Percentiles rank a stretch among this genome's conserved stretches.
Conservation (phyloP, 2,888 invertebrate genomes). For the Pristionchus arcanus region DNA sequence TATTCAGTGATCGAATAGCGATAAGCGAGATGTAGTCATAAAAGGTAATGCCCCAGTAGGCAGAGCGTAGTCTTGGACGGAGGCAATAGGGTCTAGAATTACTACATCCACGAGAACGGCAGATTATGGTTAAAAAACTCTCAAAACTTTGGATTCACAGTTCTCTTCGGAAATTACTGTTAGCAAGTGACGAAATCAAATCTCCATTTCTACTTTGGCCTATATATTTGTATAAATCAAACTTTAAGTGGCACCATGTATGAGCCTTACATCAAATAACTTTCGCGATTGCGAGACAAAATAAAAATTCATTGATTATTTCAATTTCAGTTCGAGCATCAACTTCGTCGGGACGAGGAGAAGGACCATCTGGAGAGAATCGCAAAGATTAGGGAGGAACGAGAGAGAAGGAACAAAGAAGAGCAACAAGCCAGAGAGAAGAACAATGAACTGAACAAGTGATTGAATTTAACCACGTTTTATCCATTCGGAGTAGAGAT, state of each 20-base stretch:
- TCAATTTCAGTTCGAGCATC: constrained; percentile 34
- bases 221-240: too few relatives aligned
- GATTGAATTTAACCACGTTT: neutral
- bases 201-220: too few relatives aligned
- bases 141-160: too few relatives aligned
- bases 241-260: too few relatives aligned
- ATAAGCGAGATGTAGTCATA: neutral
- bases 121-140: too few relatives aligned
- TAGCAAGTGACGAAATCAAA: too few relatives aligned
- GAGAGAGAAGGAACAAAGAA: neutral
- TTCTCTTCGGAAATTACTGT: too few relatives aligned
- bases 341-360: constrained; percentile 25
- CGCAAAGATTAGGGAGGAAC: neutral
- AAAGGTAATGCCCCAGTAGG: neutral
- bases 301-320: too few relatives aligned
- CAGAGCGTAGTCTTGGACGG: neutral
- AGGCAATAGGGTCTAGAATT: neutral
- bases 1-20: neutral
- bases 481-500: too few relatives aligned
- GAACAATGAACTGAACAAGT: neutral
- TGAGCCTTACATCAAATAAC: too few relatives aligned
- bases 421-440: neutral
- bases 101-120: too few relatives aligned
- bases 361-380: neutral
- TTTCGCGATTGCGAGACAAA: too few relatives aligned